These are phyloP conservation scores for Astropecten irregularis DNA, from an alignment of 53 echinoderm and acorn worm species.

Conservation along the genomic window DNA sequence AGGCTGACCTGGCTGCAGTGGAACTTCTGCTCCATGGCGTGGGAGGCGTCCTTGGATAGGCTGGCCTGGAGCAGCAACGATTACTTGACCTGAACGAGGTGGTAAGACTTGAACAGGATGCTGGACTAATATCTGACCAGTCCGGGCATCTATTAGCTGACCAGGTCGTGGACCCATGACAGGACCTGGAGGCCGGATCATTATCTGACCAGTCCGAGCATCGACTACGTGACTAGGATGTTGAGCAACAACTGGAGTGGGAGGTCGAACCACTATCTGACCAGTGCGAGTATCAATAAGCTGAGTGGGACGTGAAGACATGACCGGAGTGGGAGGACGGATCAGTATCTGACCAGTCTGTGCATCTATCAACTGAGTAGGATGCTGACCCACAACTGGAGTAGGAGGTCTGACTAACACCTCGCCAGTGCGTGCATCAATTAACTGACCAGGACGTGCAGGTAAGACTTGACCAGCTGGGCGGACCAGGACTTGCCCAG, in stretches of 20 bases:
- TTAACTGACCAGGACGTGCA: conserved; percentile 16
- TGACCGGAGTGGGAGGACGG: not conserved
- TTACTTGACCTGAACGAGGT: conserved; percentile 30
- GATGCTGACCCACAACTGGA: not conserved
- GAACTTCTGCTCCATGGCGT: not conserved
- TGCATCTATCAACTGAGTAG: not conserved
- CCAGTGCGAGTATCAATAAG: not conserved
- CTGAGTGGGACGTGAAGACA: not conserved
- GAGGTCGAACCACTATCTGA: conserved; percentile 17
- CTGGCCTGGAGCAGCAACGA: conserved; percentile 28
- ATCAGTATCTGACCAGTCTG: not conserved
- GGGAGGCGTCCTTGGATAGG: not conserved
- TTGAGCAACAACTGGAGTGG: not conserved
- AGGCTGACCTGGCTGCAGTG: not conserved
- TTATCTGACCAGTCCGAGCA: conserved; percentile 26
- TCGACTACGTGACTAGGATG: conserved; percentile 15
- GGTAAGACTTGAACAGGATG: conserved; percentile 18
- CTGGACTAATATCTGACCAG: conserved; percentile 26
- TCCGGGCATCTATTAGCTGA: conserved; percentile 43
- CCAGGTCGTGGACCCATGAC: conserved; percentile 11
- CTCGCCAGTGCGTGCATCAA: conserved; percentile 34
- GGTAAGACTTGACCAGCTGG: conserved; percentile 1
- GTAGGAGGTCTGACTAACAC: conserved; percentile 1
- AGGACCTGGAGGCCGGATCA: conserved; percentile 15
- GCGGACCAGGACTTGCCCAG: conserved; percentile 34